These are phyloP conservation scores for Hedychridium roseum DNA, from an alignment of 2,888 invertebrate species.

Conservation along the genomic window DNA sequence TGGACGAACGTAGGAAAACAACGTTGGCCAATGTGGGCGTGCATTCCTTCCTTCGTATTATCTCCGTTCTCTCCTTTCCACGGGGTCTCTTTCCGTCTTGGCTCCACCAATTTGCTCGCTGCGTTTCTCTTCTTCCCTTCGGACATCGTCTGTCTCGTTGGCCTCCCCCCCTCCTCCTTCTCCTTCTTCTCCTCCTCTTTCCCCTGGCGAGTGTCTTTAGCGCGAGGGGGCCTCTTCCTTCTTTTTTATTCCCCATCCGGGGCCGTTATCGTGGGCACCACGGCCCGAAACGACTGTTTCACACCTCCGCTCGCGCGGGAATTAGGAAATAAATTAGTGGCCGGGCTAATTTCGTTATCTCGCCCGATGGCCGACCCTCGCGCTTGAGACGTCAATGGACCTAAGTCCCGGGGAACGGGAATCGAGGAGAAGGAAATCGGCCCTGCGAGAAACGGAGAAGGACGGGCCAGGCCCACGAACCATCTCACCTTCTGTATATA, in stretches of 20 bases:
- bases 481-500: too few species aligned
- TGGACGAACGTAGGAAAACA: conserved; percentile 55
- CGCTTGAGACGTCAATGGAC: conserved; percentile 46
- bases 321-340: conserved; percentile 63
- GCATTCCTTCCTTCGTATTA: conserved; percentile 59
- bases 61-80: conserved; percentile 34
- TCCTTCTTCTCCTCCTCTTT: conserved; percentile 21
- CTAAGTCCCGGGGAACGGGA: conserved; percentile 21
- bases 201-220: conserved; percentile 14
- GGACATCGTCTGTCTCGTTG: conserved; percentile 8
- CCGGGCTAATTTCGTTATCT: conserved; percentile 63
- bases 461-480: too few species aligned
- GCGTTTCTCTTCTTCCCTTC: conserved; percentile 20
- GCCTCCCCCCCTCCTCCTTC: conserved; percentile 6
- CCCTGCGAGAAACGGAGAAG: background rate
- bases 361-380: conserved; percentile 47
- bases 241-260: conserved; percentile 33
- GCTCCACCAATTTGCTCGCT: conserved; percentile 7
- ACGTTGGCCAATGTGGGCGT: conserved; percentile 59
- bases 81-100: conserved; percentile 8
- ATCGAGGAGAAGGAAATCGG: background rate
- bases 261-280: conserved; percentile 58
- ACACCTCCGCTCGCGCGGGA: conserved; percentile 61
- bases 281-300: conserved; percentile 59
- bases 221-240: conserved; percentile 19